Evolutionary conservation across 2,113 vertebrate genomes (phyloP).

Genomic region (Protobothrops flavoviridis): DNA sequence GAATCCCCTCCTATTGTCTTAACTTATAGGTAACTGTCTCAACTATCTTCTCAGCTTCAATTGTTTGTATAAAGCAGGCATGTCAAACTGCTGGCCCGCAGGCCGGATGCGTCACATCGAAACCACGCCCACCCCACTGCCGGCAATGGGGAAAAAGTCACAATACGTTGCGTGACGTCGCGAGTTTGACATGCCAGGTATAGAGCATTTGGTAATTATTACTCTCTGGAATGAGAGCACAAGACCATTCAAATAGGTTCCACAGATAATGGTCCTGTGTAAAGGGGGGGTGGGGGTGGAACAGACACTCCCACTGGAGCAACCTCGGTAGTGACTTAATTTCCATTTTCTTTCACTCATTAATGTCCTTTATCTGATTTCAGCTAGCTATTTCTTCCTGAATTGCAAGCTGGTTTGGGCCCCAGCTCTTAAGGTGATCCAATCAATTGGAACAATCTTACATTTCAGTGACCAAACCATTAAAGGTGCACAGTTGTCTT

Average conservation of each 20-base stretch:
- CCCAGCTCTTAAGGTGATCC: not conserved
- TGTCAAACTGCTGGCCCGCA: too few relatives aligned
- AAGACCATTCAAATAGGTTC: not conserved
- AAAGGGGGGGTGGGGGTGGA: not conserved
- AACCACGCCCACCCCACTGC: too few relatives aligned
- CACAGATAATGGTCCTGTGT: not conserved
- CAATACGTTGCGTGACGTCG: too few relatives aligned
- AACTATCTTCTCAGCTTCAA: not conserved
- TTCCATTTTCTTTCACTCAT: not conserved
- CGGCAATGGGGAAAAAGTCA: too few relatives aligned
- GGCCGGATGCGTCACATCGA: too few relatives aligned
- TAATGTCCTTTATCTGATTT: not conserved
- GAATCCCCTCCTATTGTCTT: not conserved
- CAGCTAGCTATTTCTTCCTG: not conserved
- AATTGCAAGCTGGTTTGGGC: not conserved
- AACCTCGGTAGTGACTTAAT: not conserved
- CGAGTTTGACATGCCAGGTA: too few relatives aligned
- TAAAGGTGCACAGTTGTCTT: not conserved
- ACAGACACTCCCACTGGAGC: not conserved
- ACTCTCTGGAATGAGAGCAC: not conserved
- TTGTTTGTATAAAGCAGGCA: not conserved
- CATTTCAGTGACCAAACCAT: not conserved
- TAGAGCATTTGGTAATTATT: not conserved
- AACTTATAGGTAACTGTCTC: not conserved
- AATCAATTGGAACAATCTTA: not conserved